These are phyloP conservation scores for Menura novaehollandiae DNA, from an alignment of 2,113 vertebrate genomes.

Conservation along the genomic window DNA sequence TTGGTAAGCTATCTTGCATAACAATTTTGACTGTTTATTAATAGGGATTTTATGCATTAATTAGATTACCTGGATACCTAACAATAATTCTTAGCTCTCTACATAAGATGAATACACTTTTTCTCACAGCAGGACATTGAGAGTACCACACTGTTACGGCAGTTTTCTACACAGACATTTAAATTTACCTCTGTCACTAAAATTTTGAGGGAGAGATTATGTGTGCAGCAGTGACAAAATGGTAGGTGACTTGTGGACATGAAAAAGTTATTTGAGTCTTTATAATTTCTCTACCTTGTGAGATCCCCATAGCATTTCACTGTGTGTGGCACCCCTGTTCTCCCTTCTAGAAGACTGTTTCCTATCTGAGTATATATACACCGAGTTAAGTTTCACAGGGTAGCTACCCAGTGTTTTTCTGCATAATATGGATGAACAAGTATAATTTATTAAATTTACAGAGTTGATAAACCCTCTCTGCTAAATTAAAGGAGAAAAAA, in stretches of 20 bases:
- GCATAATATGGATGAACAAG: background rate
- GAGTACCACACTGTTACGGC: background rate
- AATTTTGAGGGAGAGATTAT: background rate
- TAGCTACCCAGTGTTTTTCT: background rate
- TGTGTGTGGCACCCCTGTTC: background rate
- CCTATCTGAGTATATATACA: background rate
- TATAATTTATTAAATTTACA: background rate
- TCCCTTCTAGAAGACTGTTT: background rate
- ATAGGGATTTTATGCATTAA: background rate
- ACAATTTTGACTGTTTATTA: background rate
- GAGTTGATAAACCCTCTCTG: accelerated
- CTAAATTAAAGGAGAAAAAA: background rate
- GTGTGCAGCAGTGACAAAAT: background rate
- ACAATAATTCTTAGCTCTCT: background rate
- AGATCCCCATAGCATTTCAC: background rate
- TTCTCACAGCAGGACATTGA: background rate
- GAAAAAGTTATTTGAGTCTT: background rate
- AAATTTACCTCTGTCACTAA: background rate
- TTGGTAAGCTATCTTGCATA: background rate
- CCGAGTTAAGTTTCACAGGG: background rate
- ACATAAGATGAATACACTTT: background rate
- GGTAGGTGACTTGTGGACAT: background rate
- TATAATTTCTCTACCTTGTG: background rate
- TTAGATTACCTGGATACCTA: background rate
- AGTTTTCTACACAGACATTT: background rate